phyloP scores from a whole-genome alignment of 2,113 vertebrate species.

The Menidia beryllina region DNA sequence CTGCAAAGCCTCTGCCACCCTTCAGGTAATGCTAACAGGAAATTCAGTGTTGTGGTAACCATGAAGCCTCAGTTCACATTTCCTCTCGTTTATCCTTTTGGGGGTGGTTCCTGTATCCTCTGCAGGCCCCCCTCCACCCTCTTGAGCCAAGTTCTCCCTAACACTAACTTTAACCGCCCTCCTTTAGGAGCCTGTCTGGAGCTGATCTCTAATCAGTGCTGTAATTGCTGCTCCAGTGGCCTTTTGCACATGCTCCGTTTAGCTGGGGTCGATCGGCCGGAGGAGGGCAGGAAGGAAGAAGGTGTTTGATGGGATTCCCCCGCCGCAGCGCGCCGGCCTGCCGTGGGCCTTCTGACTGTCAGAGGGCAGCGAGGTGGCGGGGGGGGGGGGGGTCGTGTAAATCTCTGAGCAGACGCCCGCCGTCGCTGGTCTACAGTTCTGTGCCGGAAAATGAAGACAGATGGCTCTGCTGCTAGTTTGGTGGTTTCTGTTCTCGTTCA shows the following conservation, averaged over 20 bases:
- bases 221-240: constrained; percentile 32
- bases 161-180: too few species aligned
- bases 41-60: background rate
- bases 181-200: background rate
- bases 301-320: constrained; percentile 50
- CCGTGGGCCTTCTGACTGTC: constrained; percentile 8
- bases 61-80: constrained; percentile 10
- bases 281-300: background rate
- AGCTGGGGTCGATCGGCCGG: background rate
- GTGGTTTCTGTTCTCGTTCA: constrained; percentile 19
- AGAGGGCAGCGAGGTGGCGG: background rate
- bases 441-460: constrained; percentile 46
- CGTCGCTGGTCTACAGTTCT: constrained; percentile 12
- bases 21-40: constrained; percentile 9
- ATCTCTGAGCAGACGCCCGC: constrained; percentile 25
- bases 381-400: background rate
- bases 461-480: constrained; percentile 36
- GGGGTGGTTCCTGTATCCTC: too few species aligned
- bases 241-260: constrained; percentile 39
- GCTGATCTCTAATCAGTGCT: constrained; percentile 37
- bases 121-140: constrained; percentile 5
- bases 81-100: constrained; percentile 1
- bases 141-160: background rate
- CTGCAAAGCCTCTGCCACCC: background rate
- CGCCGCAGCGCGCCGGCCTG: constrained; percentile 12